Evolutionary conservation across 2,888 invertebrate genomes (phyloP).

Genomic region (Folsomia candida): DNA sequence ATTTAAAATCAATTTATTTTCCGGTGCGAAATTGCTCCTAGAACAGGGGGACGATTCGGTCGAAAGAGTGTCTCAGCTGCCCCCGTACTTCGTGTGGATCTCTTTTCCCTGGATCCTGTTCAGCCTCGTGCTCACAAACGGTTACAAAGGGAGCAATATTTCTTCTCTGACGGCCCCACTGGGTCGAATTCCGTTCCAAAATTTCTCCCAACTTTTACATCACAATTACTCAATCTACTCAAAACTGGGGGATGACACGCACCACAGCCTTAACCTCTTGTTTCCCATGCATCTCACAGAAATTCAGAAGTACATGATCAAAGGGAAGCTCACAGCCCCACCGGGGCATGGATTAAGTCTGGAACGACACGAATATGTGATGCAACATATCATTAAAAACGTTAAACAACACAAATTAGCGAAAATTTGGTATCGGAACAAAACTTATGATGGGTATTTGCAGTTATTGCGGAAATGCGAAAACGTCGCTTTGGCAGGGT

Average conservation of each 20-base stretch:
- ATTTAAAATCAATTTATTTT: not conserved
- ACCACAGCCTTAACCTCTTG: not conserved
- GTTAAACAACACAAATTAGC: not conserved
- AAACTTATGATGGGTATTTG: not conserved
- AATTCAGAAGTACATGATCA: not conserved
- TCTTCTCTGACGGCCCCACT: not conserved
- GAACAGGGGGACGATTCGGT: not conserved
- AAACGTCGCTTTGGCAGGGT: not conserved
- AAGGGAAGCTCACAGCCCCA: not conserved
- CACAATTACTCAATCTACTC: not conserved
- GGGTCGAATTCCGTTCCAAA: not conserved
- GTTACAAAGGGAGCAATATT: not conserved
- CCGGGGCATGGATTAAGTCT: not conserved
- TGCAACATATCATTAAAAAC: not conserved
- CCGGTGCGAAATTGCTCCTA: not conserved
- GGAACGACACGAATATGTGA: not conserved
- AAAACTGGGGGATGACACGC: not conserved
- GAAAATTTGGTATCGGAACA: too few relatives aligned
- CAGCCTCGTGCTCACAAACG: not conserved
- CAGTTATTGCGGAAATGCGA: not conserved
- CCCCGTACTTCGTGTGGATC: not conserved
- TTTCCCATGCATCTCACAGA: not conserved
- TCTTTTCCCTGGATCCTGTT: not conserved
- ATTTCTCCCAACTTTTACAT: not conserved
- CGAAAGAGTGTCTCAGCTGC: not conserved